Evolutionary conservation across 2,888 invertebrate species (phyloP).

Genomic region (Cenopis cana): DNA sequence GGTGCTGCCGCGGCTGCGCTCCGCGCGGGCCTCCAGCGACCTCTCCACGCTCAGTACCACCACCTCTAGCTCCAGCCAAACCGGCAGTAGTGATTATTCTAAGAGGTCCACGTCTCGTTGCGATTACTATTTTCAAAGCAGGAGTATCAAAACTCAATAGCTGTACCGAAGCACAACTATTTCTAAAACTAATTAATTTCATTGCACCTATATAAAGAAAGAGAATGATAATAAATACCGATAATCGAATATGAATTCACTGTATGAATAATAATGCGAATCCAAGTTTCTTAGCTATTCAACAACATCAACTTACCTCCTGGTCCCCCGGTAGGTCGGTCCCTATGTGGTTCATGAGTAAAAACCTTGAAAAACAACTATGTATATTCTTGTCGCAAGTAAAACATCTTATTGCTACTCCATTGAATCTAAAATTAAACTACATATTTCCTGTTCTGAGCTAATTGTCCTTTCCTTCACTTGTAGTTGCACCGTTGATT

Average conservation of each 20-base stretch:
- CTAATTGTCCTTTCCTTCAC: conserved; percentile 5
- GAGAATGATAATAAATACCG: neutral
- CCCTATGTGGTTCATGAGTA: no score
- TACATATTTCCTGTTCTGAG: conserved; percentile 22
- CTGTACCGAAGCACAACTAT: neutral
- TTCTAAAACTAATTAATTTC: neutral
- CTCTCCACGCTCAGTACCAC: conserved; percentile 80
- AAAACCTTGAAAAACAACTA: no score
- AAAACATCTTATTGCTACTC: conserved; percentile 5
- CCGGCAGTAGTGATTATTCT: conserved; percentile 74
- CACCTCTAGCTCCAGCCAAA: conserved; percentile 80
- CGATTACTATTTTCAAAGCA: neutral
- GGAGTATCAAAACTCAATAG: neutral
- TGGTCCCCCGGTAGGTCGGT: no score
- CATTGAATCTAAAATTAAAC: conserved; percentile 23
- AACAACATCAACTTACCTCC: no score
- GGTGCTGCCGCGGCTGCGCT: conserved; percentile 76
- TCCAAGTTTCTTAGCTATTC: no score
- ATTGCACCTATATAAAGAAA: neutral
- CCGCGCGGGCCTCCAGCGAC: conserved; percentile 81
- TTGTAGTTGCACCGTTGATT: neutral
- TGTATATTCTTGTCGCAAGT: no score
- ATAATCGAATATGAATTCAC: neutral
- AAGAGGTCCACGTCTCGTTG: conserved; percentile 72
- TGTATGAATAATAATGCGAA: no score